Conservation (phyloP, 1,140 invertebrate genomes). For the Brachionus koreanus region DNA sequence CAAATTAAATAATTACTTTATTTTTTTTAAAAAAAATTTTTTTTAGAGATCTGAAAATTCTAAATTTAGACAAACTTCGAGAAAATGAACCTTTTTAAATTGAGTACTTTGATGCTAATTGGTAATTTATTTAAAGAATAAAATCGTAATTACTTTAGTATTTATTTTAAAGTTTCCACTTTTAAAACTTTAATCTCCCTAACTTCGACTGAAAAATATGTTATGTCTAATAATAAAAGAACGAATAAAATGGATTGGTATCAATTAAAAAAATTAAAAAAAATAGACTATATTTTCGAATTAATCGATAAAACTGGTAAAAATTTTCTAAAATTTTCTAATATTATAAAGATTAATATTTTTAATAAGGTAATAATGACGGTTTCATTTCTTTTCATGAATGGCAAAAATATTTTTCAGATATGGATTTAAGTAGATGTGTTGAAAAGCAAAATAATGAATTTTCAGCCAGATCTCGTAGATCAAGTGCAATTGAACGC, state of each 20-base stretch:
- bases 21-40: background rate
- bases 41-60: background rate
- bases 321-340: background rate
- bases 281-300: background rate
- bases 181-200: background rate
- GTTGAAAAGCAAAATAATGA: background rate
- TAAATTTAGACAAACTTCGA: background rate
- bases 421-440: background rate
- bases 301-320: background rate
- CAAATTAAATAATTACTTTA: no score
- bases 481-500: background rate
- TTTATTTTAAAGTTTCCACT: background rate
- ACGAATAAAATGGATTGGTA: background rate
- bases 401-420: background rate
- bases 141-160: background rate
- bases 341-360: no score
- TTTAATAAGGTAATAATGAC: background rate
- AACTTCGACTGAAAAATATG: background rate
- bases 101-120: background rate
- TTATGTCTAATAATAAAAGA: background rate
- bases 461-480: background rate
- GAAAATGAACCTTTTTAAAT: background rate
- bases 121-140: background rate
- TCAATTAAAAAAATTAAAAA: background rate
- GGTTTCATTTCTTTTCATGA: background rate